Evolutionary conservation across 2,797 vertebrate species (phyloP).

Genomic region (Malacoraja senta): DNA sequence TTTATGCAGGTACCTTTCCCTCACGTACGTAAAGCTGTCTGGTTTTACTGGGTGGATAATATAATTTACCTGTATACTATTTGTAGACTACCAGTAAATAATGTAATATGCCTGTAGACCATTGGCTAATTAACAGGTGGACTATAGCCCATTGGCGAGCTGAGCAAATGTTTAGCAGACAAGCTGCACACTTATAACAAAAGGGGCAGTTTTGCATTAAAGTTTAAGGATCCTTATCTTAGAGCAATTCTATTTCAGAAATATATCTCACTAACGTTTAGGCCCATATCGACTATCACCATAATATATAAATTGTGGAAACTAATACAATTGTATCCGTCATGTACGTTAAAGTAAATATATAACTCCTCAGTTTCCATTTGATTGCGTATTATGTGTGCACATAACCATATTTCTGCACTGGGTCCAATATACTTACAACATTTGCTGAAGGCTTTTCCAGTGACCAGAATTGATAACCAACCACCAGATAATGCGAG

Average conservation of each 20-base stretch:
- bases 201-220: slow-evolving; percentile 36
- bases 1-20: slow-evolving; percentile 29
- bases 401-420: slow-evolving; percentile 32
- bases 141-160: slow-evolving; percentile 16
- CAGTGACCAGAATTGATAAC: neutral
- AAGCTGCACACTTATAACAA: neutral
- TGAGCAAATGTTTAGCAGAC: slow-evolving; percentile 10
- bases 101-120: slow-evolving; percentile 37
- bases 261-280: slow-evolving; percentile 34
- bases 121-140: slow-evolving; percentile 36
- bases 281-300: slow-evolving; percentile 28
- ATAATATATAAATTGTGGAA: slow-evolving; percentile 38
- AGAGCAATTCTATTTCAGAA: slow-evolving; percentile 33
- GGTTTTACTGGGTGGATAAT: slow-evolving; percentile 31
- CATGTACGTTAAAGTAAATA: slow-evolving; percentile 35
- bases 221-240: slow-evolving; percentile 38
- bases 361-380: slow-evolving; percentile 28
- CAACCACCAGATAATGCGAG: neutral
- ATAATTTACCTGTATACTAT: slow-evolving; percentile 12
- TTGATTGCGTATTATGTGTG: slow-evolving; percentile 32
- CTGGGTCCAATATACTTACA: slow-evolving; percentile 28
- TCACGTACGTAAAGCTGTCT: slow-evolving; percentile 29
- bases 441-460: slow-evolving; percentile 21
- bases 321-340: slow-evolving; percentile 37
- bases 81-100: slow-evolving; percentile 25